These are phyloP conservation scores for Melanchra persicariae DNA, from an alignment of 2,888 invertebrate species.

Conservation along the genomic window DNA sequence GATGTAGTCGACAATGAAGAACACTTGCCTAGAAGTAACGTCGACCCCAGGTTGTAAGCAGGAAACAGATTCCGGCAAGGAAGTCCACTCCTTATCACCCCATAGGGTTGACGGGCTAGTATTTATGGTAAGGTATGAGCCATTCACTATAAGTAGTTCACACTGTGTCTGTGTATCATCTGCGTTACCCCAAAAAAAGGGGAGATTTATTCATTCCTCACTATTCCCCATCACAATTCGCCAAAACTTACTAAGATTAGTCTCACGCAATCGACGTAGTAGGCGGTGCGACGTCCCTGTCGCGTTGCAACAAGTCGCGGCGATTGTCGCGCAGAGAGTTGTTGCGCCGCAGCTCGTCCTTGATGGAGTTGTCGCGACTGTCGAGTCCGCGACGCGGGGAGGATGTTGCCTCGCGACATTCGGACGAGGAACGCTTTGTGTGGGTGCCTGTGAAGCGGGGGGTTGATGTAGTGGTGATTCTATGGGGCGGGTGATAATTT, in stretches of 20 bases:
- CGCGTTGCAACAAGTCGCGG: conserved; percentile 74
- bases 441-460: conserved; percentile 80
- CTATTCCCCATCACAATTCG: conserved; percentile 52
- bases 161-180: not conserved
- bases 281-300: conserved; percentile 74
- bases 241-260: conserved; percentile 51
- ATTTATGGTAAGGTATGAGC: not conserved
- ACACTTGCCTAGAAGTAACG: too few relatives aligned
- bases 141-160: not conserved
- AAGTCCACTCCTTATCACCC: too few relatives aligned
- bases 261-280: conserved; percentile 84
- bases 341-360: conserved; percentile 85
- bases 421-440: conserved; percentile 88
- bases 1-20: too few relatives aligned
- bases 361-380: conserved; percentile 80
- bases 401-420: conserved; percentile 84
- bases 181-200: conserved; percentile 14
- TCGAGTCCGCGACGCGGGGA: conserved; percentile 84
- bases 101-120: not conserved
- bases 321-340: conserved; percentile 84
- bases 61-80: too few relatives aligned
- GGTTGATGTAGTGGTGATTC: conserved; percentile 29
- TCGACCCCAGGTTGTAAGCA: too few relatives aligned
- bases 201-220: conserved; percentile 19
- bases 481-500: conserved; percentile 31